Evolutionary conservation across 2,888 invertebrate species (phyloP), one percentile per base, ranked within the genome.

Genomic region (Cataglyphis altisquamis): DNA sequence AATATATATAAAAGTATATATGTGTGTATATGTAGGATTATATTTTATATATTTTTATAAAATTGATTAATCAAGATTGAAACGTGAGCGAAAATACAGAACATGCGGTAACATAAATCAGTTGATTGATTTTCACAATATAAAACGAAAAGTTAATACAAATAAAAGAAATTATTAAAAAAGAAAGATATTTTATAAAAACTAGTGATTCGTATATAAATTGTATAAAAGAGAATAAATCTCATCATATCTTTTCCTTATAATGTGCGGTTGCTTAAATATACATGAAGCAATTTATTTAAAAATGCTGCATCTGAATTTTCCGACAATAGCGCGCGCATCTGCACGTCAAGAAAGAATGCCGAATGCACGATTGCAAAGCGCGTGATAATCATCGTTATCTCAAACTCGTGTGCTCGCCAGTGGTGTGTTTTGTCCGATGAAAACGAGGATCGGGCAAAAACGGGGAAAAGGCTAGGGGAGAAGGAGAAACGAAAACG

Each of bases 311-410:
- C n/a, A 29, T 12, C 36, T 32, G 60, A 70, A 60, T 72, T 60
- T 45, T 25, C 60, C 36, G 57, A 72, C 45, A 72, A 72, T 72
- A 60, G 60, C 12, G 12, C 21, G 25, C 41, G 41, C 15, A 67
- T 55, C 66, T 25, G 45, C 63, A 67, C 39, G 60, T 72, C 25
- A 78, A 21, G 25, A 39, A 80, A 80, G 45, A 70, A 45, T 60
- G 72, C 72, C 78, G 72, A 78, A 70, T 78, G 78, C 78, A 72
- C 32, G 41, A 80, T 80, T 21, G 72, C 45, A 45, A 18, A 60
- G 60, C 45, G 45, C 72, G 78, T 45, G 72, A 80, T 72, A 80
- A 72, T 80, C 36, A 70, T 80, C 78, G 78, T 80, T 80, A 80
- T 80, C 78, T 80, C 78, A 36, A 80, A 80, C 60, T 60, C 72